Evolutionary conservation across 2,888 invertebrate genomes (phyloP).

Genomic region (Hanleya hanleyi): DNA sequence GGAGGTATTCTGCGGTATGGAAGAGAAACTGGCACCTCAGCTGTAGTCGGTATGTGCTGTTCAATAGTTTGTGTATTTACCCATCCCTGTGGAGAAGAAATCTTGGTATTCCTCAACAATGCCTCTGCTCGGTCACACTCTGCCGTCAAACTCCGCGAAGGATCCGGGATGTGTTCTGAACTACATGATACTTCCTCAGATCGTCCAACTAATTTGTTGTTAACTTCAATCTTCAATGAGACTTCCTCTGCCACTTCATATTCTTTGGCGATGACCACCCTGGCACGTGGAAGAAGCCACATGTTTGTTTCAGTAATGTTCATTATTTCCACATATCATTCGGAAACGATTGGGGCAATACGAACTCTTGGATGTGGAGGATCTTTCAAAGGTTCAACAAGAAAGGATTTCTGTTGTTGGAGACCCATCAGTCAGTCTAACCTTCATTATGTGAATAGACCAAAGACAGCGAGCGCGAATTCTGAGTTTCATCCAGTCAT

Average conservation of each 20-base stretch:
- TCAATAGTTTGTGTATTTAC: not conserved
- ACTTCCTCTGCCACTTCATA: not conserved
- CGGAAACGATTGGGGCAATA: not conserved
- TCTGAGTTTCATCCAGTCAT: too few species aligned
- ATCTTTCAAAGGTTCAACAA: not conserved
- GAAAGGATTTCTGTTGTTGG: too few species aligned
- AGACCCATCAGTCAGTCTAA: too few species aligned
- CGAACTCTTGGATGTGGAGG: not conserved
- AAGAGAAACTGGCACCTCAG: not conserved
- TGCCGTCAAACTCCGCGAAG: not conserved
- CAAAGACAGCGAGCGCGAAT: too few species aligned
- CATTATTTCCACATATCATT: not conserved
- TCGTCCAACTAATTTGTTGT: not conserved
- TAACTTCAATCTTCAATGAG: not conserved
- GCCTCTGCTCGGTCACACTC: not conserved
- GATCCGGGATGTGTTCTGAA: not conserved
- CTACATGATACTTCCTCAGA: not conserved
- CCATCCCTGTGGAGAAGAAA: not conserved
- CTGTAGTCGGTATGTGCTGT: not conserved
- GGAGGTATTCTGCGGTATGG: slow-evolving; percentile 1
- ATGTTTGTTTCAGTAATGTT: not conserved
- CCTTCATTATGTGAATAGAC: too few species aligned
- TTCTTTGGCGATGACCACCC: not conserved
- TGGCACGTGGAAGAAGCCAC: not conserved
- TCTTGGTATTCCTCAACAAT: not conserved